These are phyloP conservation scores for Gari tellinella DNA, from an alignment of 2,888 invertebrate genomes.

Conservation along the genomic window DNA sequence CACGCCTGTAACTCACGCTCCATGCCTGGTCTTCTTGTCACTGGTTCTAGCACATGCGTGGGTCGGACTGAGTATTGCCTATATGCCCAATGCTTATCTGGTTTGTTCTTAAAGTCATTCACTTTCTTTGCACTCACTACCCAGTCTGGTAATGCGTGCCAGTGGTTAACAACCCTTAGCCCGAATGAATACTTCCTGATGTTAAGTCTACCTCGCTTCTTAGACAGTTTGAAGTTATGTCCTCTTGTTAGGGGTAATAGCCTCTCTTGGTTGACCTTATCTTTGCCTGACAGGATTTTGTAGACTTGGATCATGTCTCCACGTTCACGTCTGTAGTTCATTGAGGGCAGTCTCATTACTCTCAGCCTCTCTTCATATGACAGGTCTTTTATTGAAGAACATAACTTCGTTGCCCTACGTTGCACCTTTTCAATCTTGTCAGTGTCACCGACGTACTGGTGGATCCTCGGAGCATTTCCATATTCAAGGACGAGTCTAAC, in stretches of 20 bases:
- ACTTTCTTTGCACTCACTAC: background rate
- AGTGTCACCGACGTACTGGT: background rate
- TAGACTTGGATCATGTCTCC: background rate
- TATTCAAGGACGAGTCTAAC: background rate
- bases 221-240: too few species aligned
- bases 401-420: too few species aligned
- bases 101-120: background rate
- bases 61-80: background rate
- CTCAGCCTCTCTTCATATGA: background rate
- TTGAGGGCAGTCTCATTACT: background rate
- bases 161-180: too few species aligned
- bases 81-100: background rate
- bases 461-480: background rate
- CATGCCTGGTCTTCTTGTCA: background rate
- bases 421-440: background rate
- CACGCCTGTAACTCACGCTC: background rate
- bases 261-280: background rate
- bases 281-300: background rate
- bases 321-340: background rate
- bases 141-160: background rate
- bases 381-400: background rate
- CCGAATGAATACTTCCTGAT: too few species aligned
- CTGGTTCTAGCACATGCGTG: background rate
- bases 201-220: too few species aligned
- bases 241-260: background rate